Base-by-base conservation (phyloP, 2,797 vertebrate genomes). In the Bovichtus variegatus region DNA sequence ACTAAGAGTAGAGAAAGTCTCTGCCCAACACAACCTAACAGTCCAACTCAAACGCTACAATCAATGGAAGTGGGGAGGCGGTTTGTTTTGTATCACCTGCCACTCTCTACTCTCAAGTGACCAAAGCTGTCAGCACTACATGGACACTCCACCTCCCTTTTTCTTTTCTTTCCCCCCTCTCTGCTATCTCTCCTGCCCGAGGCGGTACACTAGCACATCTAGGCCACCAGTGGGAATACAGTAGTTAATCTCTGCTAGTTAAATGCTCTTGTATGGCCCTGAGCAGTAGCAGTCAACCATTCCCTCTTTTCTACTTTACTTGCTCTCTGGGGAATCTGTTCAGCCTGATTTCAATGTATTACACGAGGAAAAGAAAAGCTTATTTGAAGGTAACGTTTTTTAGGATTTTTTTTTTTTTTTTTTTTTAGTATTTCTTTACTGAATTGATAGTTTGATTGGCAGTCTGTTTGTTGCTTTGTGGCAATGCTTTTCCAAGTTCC, bases 221-320 rank as follows among this genome's bases (percentile, higher is more conserved):
- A 85, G 75, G 72, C 89, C 84, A 91, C 91, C 88, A 23, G 87
- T 92, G 91, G 91, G 88, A 92, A 91, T 91, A 90, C 87, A 85
- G 81, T 89, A 90, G 89, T 93, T 93, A 92, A 94, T 94, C 90
- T 93, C 59, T 81, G 83, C 91, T 93, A 89, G 93, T 94, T 94
- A 94, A 93, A 92, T 87, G 79, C 75, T 92, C 84, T 80, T 94
- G 93, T 93, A 93, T 83, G 77, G 91, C 94, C 91, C 78, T 67
- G 78, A 92, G 92, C 92, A 76, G 70, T 82, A 72, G 89, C 89
- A 91, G 87, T 85, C 89, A 91, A 81, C 87, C 87, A 73, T 89
- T 74, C 61, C 73, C 63, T 86, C 71, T 81, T 81, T 80, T 84
- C 74, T 81, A 76, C 87, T 84, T 73, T 87, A 73, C 83, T 65